Conservation (phyloP, 2,888 invertebrate species). For the Hypomecis punctinalis region DNA sequence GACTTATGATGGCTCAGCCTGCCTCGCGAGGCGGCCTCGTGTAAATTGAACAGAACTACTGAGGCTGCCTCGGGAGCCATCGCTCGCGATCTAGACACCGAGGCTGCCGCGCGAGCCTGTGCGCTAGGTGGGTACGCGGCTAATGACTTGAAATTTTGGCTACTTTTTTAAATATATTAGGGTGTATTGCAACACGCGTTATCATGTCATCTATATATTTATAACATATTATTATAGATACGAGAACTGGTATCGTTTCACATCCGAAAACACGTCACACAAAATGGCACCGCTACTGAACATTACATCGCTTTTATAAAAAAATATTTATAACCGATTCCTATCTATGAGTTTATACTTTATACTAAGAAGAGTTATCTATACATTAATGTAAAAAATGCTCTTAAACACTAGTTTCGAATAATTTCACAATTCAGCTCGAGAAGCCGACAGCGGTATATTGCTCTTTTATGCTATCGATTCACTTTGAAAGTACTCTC, state of each 20-base stretch:
- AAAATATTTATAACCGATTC: slow-evolving; percentile 68
- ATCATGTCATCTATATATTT: slow-evolving; percentile 28
- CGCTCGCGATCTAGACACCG: no score
- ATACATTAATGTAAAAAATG: slow-evolving; percentile 68
- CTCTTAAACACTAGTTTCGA: slow-evolving; percentile 61
- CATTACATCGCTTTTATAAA: slow-evolving; percentile 62
- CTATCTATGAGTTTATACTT: slow-evolving; percentile 68
- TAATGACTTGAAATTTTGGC: slow-evolving; percentile 40
- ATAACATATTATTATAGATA: slow-evolving; percentile 31
- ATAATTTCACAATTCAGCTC: slow-evolving; percentile 64
- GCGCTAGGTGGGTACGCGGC: no score
- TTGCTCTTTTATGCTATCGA: slow-evolving; percentile 62
- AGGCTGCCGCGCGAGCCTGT: no score
- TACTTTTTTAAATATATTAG: slow-evolving; percentile 27
- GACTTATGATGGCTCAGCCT: no score
- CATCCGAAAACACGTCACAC: slow-evolving; percentile 61
- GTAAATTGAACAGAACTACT: no score
- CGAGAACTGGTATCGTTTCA: slow-evolving; percentile 40
- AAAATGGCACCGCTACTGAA: slow-evolving; percentile 77
- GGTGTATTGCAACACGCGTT: slow-evolving; percentile 24
- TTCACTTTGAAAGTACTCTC: slow-evolving; percentile 53
- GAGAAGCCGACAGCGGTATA: slow-evolving; percentile 61
- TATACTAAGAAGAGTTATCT: slow-evolving; percentile 67
- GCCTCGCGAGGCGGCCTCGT: no score
- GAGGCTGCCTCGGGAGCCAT: no score